Base-by-base conservation (phyloP, 1,140 invertebrate genomes). In the Campoletis sonorensis region DNA sequence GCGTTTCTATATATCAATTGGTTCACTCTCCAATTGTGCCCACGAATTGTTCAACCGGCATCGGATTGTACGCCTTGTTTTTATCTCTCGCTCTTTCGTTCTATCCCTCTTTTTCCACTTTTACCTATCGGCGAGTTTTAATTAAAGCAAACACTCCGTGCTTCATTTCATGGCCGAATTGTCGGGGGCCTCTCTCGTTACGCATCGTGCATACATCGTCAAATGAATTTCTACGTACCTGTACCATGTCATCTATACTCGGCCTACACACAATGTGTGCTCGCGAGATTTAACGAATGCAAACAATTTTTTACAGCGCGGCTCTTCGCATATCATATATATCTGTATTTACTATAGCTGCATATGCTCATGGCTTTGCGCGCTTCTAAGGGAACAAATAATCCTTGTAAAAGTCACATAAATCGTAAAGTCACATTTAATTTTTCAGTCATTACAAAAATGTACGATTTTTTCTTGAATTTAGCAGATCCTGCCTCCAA, bases 61-160 rank as follows among this genome's bases (percentile, higher is more conserved):
- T 54, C 54, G 10, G 26, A 75, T 49, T 75, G 54, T 54, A 33
- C 3, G 30, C 26, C 27, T 54, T 26, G 45, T 75, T 49, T 72
- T 26, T 49, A 8, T 18, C 37, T 73, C 40, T 73, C 21, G 18
- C 68, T 71, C 16, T 71, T 73, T 21, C 71, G 23, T 67, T 33
- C 10, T 70, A 33, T 70, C 30, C 13, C 67, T 15, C 18, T 16
- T 33, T 33, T 21, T 33, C 15, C 30, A 64, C 61, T 33, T 70
- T 70, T 70, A 33, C 72, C 72, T 75, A 30, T 75, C 45, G 23
- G 72, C 72, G 26, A 75, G 45, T 75, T 75, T 75, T 75, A 75
- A 75, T 75, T 75, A 75, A 75, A 75, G 54, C 54, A 75, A 75
- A 51, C 72, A 54, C 49, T 75, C 40, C 11, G 40, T 26, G 49